A percentile compares a stretch with the other conserved stretches of the same genome.
Conservation (phyloP, 2,888 invertebrate species). For the Ditula angustiorana region DNA sequence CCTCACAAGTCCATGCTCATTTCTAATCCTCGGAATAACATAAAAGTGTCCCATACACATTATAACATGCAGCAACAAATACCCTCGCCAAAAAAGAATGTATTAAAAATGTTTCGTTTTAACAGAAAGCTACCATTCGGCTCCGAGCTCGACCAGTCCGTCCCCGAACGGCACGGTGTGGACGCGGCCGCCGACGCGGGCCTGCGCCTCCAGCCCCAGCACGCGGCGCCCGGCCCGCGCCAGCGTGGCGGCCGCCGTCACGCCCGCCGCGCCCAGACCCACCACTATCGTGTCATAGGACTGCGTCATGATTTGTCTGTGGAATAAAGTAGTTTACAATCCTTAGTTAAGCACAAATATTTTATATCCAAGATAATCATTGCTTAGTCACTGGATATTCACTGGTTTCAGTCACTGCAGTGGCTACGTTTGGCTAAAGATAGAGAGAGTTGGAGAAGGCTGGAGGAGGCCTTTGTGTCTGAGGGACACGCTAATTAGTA, state of each 20-base stretch:
- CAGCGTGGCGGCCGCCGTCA: conserved; percentile 62
- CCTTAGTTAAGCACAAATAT: too few relatives aligned
- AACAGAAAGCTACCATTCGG: conserved; percentile 77
- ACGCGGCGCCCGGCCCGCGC: conserved; percentile 62
- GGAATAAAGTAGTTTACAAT: background rate
- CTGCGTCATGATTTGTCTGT: conserved; percentile 17
- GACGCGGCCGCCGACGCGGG: conserved; percentile 69
- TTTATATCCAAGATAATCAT: too few relatives aligned
- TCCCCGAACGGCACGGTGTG: conserved; percentile 65
- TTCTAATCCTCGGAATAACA: too few relatives aligned
- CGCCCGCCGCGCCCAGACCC: conserved; percentile 67
- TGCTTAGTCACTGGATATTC: too few relatives aligned
- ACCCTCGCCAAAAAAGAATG: background rate
- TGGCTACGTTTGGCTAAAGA: too few relatives aligned
- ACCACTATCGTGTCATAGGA: conserved; percentile 69
- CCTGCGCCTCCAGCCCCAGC: conserved; percentile 67
- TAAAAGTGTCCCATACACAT: too few relatives aligned
- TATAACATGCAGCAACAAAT: background rate
- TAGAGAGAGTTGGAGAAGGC: too few relatives aligned
- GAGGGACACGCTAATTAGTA: too few relatives aligned
- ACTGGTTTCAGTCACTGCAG: too few relatives aligned
- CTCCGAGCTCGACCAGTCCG: conserved; percentile 71
- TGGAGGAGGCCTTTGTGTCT: too few relatives aligned
- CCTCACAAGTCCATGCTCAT: too few relatives aligned
- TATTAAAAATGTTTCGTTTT: too few relatives aligned